Evolutionary conservation across 2,888 invertebrate species (phyloP).

Genomic region (Scaptomyza polygonia): DNA sequence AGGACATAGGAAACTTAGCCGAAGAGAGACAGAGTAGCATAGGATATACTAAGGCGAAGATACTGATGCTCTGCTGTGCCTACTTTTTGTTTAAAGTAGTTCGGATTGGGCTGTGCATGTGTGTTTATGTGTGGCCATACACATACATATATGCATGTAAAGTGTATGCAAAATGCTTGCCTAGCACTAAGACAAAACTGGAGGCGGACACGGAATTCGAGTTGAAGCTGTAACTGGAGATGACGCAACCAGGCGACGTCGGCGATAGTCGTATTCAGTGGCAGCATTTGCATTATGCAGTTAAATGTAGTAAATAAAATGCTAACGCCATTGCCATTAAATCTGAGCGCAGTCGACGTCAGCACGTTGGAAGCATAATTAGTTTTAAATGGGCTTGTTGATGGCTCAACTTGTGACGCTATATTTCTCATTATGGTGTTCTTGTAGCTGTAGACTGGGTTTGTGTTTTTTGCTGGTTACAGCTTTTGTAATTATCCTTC

Average conservation of each 20-base stretch:
- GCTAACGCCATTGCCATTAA: slow-evolving; percentile 72
- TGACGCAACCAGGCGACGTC: slow-evolving; percentile 1
- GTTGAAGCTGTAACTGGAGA: neutral
- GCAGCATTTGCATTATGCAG: slow-evolving; percentile 64
- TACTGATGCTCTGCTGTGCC: slow-evolving; percentile 47
- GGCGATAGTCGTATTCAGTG: neutral
- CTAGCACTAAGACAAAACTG: slow-evolving; percentile 44
- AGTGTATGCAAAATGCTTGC: slow-evolving; percentile 72
- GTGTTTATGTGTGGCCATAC: slow-evolving; percentile 2
- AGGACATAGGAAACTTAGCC: slow-evolving; percentile 45
- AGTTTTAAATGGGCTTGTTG: slow-evolving; percentile 73
- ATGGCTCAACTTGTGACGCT: slow-evolving; percentile 52
- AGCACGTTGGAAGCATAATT: slow-evolving; percentile 73
- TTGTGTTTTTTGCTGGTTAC: slow-evolving; percentile 13
- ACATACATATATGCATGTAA: slow-evolving; percentile 34
- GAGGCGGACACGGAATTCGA: slow-evolving; percentile 14
- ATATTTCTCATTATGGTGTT: neutral
- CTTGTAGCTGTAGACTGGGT: slow-evolving; percentile 2
- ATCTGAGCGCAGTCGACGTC: slow-evolving; percentile 56
- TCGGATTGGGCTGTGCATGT: slow-evolving; percentile 46
- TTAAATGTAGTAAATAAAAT: slow-evolving; percentile 80
- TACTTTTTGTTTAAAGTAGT: slow-evolving; percentile 72
- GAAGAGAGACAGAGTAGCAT: slow-evolving; percentile 6
- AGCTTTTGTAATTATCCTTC: neutral
- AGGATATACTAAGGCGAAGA: slow-evolving; percentile 1